These are phyloP conservation scores for Teleiodes luculella DNA, from an alignment of 2,888 invertebrate genomes.

Conservation along the genomic window DNA sequence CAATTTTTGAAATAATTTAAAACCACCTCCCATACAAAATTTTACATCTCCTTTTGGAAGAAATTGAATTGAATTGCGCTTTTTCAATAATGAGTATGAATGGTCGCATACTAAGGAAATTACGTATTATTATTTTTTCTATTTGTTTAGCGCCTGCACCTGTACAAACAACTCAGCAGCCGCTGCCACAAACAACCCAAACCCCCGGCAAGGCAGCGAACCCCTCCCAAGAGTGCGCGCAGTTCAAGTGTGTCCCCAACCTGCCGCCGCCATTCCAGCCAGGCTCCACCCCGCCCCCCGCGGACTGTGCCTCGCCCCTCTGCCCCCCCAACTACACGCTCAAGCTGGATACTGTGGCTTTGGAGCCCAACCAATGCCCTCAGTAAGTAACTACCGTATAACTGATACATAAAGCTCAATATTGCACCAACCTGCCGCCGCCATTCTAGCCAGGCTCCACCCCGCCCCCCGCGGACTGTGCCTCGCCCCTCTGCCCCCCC, in stretches of 20 bases:
- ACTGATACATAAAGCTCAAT: neutral
- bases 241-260: conserved; percentile 76
- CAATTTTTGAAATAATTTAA: too few species aligned
- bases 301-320: conserved; percentile 60
- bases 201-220: conserved; percentile 23
- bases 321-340: conserved; percentile 82
- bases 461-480: neutral
- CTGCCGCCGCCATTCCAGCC: conserved; percentile 66
- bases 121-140: neutral
- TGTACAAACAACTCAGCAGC: conserved; percentile 32
- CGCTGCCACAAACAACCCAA: too few species aligned
- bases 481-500: neutral
- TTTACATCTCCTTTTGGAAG: too few species aligned
- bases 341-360: conserved; percentile 56
- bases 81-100: too few species aligned
- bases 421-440: too few species aligned
- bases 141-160: neutral
- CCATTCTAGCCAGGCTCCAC: neutral
- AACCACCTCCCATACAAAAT: too few species aligned
- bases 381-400: conserved; percentile 50
- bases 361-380: conserved; percentile 61
- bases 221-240: conserved; percentile 54
- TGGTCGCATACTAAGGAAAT: too few species aligned
- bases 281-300: conserved; percentile 39
- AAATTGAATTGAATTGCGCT: too few species aligned